These are phyloP conservation scores for Athripsodes cinereus DNA, from an alignment of 2,888 invertebrate species.

Conservation along the genomic window DNA sequence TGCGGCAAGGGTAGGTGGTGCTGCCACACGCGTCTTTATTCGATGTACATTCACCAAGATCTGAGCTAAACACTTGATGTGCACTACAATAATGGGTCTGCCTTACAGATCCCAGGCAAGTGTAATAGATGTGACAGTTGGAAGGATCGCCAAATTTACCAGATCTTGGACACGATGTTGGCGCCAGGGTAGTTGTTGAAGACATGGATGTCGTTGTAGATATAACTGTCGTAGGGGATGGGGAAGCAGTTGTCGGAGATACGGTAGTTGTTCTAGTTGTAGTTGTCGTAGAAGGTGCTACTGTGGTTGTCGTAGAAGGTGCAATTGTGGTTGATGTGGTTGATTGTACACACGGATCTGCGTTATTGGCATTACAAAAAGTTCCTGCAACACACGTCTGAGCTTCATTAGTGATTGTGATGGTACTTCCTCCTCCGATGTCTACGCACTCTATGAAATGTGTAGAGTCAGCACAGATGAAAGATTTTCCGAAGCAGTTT, in stretches of 20 bases:
- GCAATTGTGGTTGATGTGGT: background rate
- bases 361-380: background rate
- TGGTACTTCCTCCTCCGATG: background rate
- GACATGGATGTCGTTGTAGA: background rate
- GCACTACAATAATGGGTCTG: conserved; percentile 1
- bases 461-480: background rate
- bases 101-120: conserved; percentile 4
- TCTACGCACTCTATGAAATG: background rate
- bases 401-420: background rate
- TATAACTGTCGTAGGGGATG: background rate
- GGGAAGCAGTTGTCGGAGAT: background rate
- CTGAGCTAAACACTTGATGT: conserved; percentile 6
- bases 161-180: conserved; percentile 3
- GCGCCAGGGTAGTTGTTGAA: conserved; percentile 23
- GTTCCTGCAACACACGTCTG: background rate
- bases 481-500: background rate
- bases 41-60: background rate
- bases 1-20: conserved; percentile 1
- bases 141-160: conserved; percentile 7
- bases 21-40: conserved; percentile 5
- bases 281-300: background rate
- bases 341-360: background rate
- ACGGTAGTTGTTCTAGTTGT: background rate
- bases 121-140: conserved; percentile 13
- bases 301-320: background rate